Conservation (phyloP, 2,797 vertebrate species). For the Oreochromis mossambicus region DNA sequence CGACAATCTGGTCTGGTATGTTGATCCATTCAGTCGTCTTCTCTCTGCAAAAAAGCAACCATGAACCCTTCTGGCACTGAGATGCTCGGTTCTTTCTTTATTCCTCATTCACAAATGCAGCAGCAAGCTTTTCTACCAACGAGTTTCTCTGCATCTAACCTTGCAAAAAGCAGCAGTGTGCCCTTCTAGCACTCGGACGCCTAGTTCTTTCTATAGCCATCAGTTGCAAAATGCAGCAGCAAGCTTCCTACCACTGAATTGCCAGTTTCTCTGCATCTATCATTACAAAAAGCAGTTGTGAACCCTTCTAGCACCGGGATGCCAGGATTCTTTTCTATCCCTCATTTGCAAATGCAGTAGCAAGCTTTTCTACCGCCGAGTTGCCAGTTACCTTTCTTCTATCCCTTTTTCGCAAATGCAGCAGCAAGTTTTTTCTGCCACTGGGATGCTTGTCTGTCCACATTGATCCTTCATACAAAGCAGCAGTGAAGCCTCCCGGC, state of each 20-base stretch:
- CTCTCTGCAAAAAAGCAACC: not conserved
- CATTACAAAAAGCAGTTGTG: not conserved
- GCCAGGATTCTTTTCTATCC: not conserved
- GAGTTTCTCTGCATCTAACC: not conserved
- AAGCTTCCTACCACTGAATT: not conserved
- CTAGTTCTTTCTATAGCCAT: not conserved
- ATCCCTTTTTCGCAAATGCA: not conserved
- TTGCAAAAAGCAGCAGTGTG: not conserved
- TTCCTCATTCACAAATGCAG: not conserved
- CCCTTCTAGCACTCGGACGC: not conserved
- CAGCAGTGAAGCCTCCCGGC: not conserved
- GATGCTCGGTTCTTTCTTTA: not conserved
- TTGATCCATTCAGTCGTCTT: not conserved
- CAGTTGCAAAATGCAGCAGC: not conserved
- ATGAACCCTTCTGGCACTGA: not conserved
- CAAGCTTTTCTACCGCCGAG: not conserved
- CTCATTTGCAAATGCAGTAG: not conserved
- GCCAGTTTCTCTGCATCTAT: not conserved
- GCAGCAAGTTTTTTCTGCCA: not conserved
- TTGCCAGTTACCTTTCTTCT: not conserved
- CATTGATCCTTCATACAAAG: not conserved
- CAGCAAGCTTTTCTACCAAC: not conserved
- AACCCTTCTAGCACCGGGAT: not conserved
- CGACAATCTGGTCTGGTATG: fast-evolving
- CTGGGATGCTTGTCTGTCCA: not conserved